Evolutionary conservation across 2,888 invertebrate species (phyloP).

Genomic region (Cryptophagus acutangulus): DNA sequence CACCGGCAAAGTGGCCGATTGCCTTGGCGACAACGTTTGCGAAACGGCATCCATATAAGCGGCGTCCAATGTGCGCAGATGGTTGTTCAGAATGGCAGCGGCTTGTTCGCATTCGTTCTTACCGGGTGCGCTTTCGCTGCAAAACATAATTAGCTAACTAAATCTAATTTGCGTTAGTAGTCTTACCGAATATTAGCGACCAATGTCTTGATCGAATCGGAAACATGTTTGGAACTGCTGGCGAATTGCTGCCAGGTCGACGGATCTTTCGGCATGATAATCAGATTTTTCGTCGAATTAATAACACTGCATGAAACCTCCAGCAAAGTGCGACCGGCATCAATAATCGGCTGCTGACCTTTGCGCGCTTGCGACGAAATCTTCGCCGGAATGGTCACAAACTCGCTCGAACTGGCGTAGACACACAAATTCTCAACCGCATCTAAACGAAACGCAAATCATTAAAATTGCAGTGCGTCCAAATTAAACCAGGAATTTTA

Average conservation of each 20-base stretch:
- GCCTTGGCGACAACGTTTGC: slow-evolving; percentile 40
- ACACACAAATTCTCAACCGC: slow-evolving; percentile 89
- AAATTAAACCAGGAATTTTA: too few relatives aligned
- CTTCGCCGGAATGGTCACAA: slow-evolving; percentile 85
- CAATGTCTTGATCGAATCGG: slow-evolving; percentile 91
- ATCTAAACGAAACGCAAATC: too few relatives aligned
- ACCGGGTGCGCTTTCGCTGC: slow-evolving; percentile 87
- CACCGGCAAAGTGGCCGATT: slow-evolving; percentile 50
- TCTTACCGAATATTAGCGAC: slow-evolving; percentile 84
- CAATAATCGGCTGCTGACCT: slow-evolving; percentile 83
- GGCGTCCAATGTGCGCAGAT: slow-evolving; percentile 78
- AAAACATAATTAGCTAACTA: slow-evolving; percentile 15
- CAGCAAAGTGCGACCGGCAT: slow-evolving; percentile 71
- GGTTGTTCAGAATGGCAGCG: slow-evolving; percentile 68
- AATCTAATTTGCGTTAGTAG: too few relatives aligned
- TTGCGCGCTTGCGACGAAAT: slow-evolving; percentile 79
- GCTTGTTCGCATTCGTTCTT: slow-evolving; percentile 89
- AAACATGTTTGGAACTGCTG: slow-evolving; percentile 89
- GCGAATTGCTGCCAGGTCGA: slow-evolving; percentile 93
- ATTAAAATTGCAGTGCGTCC: too few relatives aligned
- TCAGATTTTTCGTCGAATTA: slow-evolving; percentile 81
- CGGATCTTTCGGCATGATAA: slow-evolving; percentile 84
- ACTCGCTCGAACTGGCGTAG: slow-evolving; percentile 92
- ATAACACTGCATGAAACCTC: slow-evolving; percentile 90
- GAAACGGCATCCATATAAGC: slow-evolving; percentile 78